Conservation (phyloP, 2,888 invertebrate species). For the Tenthredo notha region DNA sequence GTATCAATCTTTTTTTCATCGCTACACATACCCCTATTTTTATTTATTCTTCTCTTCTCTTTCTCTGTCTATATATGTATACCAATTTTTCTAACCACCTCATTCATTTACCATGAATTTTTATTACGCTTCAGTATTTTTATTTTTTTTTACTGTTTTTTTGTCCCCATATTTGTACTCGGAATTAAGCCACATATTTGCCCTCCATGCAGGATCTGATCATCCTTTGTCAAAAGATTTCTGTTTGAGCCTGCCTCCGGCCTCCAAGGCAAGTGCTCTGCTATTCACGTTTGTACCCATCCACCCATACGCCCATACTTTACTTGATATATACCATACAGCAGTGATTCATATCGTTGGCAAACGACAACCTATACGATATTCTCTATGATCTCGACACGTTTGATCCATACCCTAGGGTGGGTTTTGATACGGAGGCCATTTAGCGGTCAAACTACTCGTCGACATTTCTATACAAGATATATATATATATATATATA, state of each 20-base stretch:
- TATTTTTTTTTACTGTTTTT: not conserved
- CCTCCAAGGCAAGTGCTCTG: conserved; percentile 43
- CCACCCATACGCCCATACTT: not conserved
- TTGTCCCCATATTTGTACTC: conserved; percentile 73
- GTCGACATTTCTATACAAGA: not conserved
- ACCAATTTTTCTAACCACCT: not conserved
- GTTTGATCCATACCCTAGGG: conserved; percentile 52
- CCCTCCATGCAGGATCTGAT: not conserved
- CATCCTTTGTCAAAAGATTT: conserved; percentile 49
- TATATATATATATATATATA: not conserved
- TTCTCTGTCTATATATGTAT: not conserved
- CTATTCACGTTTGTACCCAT: conserved; percentile 19
- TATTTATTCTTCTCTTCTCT: too few species aligned
- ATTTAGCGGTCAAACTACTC: conserved; percentile 47
- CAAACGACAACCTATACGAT: conserved; percentile 70
- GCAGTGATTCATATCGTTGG: conserved; percentile 63
- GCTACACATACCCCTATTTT: not conserved
- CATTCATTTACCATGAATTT: not conserved
- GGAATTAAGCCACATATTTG: conserved; percentile 72
- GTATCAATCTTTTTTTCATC: conserved; percentile 48
- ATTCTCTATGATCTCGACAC: conserved; percentile 72
- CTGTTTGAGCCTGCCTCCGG: conserved; percentile 19
- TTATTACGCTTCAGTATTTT: not conserved
- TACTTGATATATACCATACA: not conserved
- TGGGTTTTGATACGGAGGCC: conserved; percentile 32